These are phyloP conservation scores for Diadema setosum DNA, from an alignment of 35 echinoderm and acorn worm species.

Conservation along the genomic window DNA sequence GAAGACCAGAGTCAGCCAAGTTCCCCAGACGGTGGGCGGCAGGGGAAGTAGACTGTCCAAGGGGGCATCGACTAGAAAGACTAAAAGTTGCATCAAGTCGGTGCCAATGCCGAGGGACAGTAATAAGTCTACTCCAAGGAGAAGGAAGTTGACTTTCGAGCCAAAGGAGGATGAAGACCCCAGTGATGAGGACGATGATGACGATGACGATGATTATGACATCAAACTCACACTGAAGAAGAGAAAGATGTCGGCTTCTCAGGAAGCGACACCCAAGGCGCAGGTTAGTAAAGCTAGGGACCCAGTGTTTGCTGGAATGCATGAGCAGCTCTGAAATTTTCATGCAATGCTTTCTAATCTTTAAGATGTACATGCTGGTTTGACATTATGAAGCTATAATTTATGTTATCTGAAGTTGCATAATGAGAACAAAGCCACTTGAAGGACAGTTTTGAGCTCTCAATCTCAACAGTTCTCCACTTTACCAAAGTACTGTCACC, in stretches of 20 bases:
- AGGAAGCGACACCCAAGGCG: background rate
- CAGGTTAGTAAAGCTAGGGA: background rate
- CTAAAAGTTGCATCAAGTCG: background rate
- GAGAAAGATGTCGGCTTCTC: background rate
- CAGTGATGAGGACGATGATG: slow-evolving; percentile 26
- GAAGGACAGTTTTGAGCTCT: too few species aligned
- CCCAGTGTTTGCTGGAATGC: too few species aligned
- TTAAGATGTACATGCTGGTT: too few species aligned
- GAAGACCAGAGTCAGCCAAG: background rate
- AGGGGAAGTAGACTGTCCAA: background rate
- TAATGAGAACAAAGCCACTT: too few species aligned
- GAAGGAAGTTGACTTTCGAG: background rate
- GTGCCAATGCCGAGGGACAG: background rate
- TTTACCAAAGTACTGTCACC: too few species aligned
- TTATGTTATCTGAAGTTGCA: too few species aligned
- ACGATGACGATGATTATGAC: slow-evolving; percentile 26
- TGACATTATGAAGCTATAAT: too few species aligned
- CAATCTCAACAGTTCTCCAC: too few species aligned
- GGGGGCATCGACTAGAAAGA: background rate
- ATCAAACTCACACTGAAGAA: background rate
- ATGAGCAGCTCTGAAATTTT: too few species aligned
- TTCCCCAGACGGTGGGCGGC: background rate
- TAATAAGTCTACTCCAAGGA: slow-evolving; percentile 1
- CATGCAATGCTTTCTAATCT: too few species aligned
- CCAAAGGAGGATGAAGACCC: slow-evolving; percentile 17